These are phyloP conservation scores for Zingel zingel DNA, from an alignment of 2,113 vertebrate species.

Conservation along the genomic window DNA sequence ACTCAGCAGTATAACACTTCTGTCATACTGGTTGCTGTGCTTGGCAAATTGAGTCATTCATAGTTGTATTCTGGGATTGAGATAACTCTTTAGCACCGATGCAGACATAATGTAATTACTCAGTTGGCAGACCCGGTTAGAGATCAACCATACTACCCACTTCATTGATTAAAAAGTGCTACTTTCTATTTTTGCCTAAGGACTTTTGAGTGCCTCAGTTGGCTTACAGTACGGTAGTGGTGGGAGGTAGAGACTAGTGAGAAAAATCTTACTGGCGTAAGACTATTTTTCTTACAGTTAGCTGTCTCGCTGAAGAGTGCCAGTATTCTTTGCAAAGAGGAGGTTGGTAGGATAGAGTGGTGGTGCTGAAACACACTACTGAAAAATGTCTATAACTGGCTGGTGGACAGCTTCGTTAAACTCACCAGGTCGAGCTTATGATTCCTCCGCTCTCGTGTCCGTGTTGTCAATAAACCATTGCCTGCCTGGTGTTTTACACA, in stretches of 20 bases:
- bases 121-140: slow-evolving; percentile 23
- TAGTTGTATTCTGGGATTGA: slow-evolving; percentile 22
- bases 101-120: slow-evolving; percentile 42
- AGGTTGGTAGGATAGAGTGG: slow-evolving; percentile 8
- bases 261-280: slow-evolving; percentile 37
- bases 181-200: slow-evolving; percentile 46
- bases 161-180: slow-evolving; percentile 49
- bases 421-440: slow-evolving; percentile 28
- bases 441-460: slow-evolving; percentile 33
- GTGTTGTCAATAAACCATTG: slow-evolving; percentile 34
- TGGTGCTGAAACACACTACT: slow-evolving; percentile 25
- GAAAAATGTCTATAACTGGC: slow-evolving; percentile 48
- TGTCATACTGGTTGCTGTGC: slow-evolving; percentile 23
- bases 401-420: slow-evolving; percentile 65
- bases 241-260: slow-evolving; percentile 40
- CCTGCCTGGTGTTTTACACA: slow-evolving; percentile 45
- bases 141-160: slow-evolving; percentile 46
- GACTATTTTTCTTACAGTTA: slow-evolving; percentile 29
- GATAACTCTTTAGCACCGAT: slow-evolving; percentile 15
- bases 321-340: slow-evolving; percentile 39
- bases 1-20: neutral
- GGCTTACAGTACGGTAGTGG: slow-evolving; percentile 23
- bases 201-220: slow-evolving; percentile 30
- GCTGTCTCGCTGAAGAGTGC: slow-evolving; percentile 27
- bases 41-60: slow-evolving; percentile 15